These are phyloP conservation scores for Brotula barbata DNA, from an alignment of 2,797 vertebrate species.

Conservation along the genomic window DNA sequence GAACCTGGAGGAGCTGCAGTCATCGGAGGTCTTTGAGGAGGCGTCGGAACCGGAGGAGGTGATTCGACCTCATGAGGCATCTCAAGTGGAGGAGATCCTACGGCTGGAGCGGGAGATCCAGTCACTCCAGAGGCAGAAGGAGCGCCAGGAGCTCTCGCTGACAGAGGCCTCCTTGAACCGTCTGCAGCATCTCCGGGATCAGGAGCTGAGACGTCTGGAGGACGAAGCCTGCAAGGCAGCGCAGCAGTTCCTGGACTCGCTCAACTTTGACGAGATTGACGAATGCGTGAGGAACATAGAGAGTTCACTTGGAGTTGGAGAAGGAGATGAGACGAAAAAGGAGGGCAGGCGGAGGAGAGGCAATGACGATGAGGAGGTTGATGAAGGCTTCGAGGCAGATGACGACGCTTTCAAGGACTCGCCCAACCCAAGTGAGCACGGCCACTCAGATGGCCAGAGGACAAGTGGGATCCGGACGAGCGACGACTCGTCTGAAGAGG, in stretches of 20 bases:
- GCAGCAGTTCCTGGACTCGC: slow-evolving; percentile 94
- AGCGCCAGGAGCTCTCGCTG: slow-evolving; percentile 90
- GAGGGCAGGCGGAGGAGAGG: slow-evolving; percentile 41
- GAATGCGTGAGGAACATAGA: slow-evolving; percentile 95
- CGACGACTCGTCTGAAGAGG: slow-evolving; percentile 97
- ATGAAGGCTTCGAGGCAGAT: slow-evolving; percentile 94
- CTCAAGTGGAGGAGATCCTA: slow-evolving; percentile 95
- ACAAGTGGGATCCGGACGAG: slow-evolving; percentile 96
- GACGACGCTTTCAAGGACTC: slow-evolving; percentile 96
- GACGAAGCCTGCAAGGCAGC: slow-evolving; percentile 93
- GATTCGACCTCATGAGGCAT: slow-evolving; percentile 82
- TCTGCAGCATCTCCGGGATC: slow-evolving; percentile 88
- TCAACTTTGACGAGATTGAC: slow-evolving; percentile 97
- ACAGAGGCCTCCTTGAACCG: slow-evolving; percentile 87
- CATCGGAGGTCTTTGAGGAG: neutral
- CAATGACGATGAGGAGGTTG: slow-evolving; percentile 87
- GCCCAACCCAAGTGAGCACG: slow-evolving; percentile 94
- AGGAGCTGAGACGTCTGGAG: slow-evolving; percentile 88
- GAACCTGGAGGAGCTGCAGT: slow-evolving; percentile 9
- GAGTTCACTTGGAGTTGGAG: slow-evolving; percentile 81
- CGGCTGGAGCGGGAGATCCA: slow-evolving; percentile 95
- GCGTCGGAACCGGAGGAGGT: slow-evolving; percentile 18
- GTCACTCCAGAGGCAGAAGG: slow-evolving; percentile 87
- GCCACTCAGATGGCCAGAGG: slow-evolving; percentile 92
- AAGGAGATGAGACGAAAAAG: slow-evolving; percentile 52